phyloP scores from a whole-genome alignment of 2,113 vertebrate species.

The Elanoides forficatus region DNA sequence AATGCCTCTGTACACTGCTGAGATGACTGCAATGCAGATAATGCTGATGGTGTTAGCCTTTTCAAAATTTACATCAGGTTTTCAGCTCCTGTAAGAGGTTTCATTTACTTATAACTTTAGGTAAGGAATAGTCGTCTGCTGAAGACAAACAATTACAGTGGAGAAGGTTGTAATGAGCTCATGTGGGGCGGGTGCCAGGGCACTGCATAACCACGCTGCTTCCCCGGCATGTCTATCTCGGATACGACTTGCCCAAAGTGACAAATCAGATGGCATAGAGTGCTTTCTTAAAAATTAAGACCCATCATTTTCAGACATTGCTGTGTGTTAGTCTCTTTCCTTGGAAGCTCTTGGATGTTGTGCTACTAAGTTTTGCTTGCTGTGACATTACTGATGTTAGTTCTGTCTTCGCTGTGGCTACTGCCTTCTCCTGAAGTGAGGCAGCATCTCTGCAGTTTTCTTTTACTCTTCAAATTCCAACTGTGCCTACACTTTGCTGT shows the following conservation, averaged over 20 bases:
- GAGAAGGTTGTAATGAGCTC: neutral
- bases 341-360: neutral
- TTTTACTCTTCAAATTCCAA: neutral
- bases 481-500: neutral
- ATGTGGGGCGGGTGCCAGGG: neutral
- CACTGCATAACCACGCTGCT: rapidly evolving
- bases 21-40: slow-evolving; percentile 58
- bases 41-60: neutral
- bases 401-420: neutral
- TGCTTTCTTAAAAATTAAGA: neutral
- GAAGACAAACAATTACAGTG: neutral
- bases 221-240: rapidly evolving
- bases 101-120: neutral
- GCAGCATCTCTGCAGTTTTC: neutral
- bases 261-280: neutral
- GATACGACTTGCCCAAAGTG: neutral
- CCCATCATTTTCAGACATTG: rapidly evolving
- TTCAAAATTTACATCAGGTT: slow-evolving; percentile 1
- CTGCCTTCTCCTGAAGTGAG: neutral
- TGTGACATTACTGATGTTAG: neutral
- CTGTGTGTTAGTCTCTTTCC: neutral
- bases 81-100: neutral
- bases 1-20: neutral
- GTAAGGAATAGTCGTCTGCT: neutral
- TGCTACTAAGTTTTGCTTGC: neutral